Base-by-base conservation (phyloP, 2,797 vertebrate genomes). In the Melanotaenia nigrans region DNA sequence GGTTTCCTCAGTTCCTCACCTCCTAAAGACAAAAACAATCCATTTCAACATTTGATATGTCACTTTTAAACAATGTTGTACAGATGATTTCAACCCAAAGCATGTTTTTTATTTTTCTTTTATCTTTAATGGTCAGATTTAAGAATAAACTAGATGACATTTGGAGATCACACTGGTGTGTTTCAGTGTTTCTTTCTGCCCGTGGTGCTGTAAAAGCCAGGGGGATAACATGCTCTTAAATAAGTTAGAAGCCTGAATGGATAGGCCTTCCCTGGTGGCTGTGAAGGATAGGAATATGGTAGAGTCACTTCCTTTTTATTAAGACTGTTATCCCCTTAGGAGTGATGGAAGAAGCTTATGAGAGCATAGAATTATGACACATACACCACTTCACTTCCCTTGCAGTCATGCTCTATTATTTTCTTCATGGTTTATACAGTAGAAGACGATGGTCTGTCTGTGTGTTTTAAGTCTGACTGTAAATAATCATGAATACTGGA, bases 221-320 rank as follows among this genome's bases (percentile, higher is more conserved):
- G 65, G 71, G 71, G 68, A 73, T 82, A 76, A 75, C 79, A 73
- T 75, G 76, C 82, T 83, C 55, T 86, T 88, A 79, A 90, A 92
- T 89, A 89, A 88, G 85, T 87, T 56, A 89, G 71, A 73, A 85
- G 69, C 32, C 72, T 74, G 65, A 81, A 79, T 77, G 71, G 79
- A 84, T 71, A 55, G 71, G 58, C 60, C 71, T 69, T 74, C 79
- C 68, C 65, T 45, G 13, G 71, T 83, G 77, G 33, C 79, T n/a
- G 24, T 42, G 58, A 24, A 73, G 49, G 45, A 62, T 22, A 62
- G 33, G 56, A 78, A 49, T 59, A 71, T 63, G 60, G 68, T 57
- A 18, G 32, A 79, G 71, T 81, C 57, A 36, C 78, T 85, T 85
- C 71, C 65, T 71, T 73, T 77, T 75, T 71, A 61, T 69, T 69